Evolutionary conservation across 2,888 invertebrate species (phyloP).

Genomic region (Epirrhoe tristata): DNA sequence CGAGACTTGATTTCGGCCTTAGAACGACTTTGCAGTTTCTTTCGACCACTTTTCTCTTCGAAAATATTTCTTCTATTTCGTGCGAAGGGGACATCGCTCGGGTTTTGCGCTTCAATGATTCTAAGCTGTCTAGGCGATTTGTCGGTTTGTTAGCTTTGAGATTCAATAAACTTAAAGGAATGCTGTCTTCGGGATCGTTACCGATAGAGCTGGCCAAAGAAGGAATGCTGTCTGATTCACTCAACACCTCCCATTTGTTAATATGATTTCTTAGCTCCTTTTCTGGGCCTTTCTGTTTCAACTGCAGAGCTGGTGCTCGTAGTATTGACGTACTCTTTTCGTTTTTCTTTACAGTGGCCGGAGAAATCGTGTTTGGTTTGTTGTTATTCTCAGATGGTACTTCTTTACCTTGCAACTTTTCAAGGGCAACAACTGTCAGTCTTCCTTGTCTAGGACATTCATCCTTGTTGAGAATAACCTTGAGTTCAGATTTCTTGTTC

Average conservation of each 20-base stretch:
- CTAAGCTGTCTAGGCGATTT: constrained; percentile 68
- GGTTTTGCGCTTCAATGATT: constrained; percentile 82
- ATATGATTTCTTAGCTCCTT: constrained; percentile 74
- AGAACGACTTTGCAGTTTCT: constrained; percentile 67
- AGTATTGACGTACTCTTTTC: constrained; percentile 65
- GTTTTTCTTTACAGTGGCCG: constrained; percentile 61
- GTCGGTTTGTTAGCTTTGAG: constrained; percentile 67
- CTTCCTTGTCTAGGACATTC: constrained; percentile 83
- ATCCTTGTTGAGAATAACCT: constrained; percentile 80
- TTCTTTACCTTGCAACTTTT: constrained; percentile 85
- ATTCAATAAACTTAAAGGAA: constrained; percentile 82
- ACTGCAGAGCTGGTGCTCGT: constrained; percentile 75
- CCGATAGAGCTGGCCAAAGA: constrained; percentile 77
- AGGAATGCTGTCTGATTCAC: constrained; percentile 86
- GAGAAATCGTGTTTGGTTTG: constrained; percentile 51
- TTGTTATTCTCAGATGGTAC: constrained; percentile 58
- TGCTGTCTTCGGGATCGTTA: constrained; percentile 86
- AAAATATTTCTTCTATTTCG: constrained; percentile 84
- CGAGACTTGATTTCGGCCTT: constrained; percentile 79
- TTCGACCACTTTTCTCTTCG: constrained; percentile 74
- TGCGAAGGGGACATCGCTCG: constrained; percentile 86
- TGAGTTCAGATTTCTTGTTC: constrained; percentile 75
- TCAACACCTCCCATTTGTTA: constrained; percentile 85
- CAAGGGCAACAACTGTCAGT: constrained; percentile 86
- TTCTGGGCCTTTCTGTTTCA: constrained; percentile 74